Conservation (phyloP, 2,888 invertebrate species). For the Chironomus tentans region DNA sequence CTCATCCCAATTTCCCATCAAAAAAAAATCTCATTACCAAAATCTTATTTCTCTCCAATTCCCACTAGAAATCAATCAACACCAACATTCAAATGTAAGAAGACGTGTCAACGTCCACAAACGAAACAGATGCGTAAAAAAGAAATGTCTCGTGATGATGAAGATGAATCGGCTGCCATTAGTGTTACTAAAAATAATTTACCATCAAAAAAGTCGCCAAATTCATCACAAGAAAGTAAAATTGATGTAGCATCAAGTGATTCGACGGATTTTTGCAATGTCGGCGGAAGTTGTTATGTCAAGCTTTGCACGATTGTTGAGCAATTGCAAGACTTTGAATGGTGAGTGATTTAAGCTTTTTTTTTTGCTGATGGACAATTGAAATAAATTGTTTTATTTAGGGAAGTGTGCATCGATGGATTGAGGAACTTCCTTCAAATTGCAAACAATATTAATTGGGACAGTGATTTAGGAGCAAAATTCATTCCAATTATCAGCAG, state of each 20-base stretch:
- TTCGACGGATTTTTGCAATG: background rate
- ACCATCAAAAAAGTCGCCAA: background rate
- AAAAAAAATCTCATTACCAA: background rate
- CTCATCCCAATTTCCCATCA: background rate
- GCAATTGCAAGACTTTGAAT: slow-evolving; percentile 19
- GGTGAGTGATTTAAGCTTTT: background rate
- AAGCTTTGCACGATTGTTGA: slow-evolving; percentile 13
- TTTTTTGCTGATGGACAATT: background rate
- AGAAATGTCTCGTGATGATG: background rate
- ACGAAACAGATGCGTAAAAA: background rate
- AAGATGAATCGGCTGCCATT: background rate
- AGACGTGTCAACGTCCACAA: background rate
- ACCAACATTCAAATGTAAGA: background rate
- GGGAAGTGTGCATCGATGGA: slow-evolving; percentile 23
- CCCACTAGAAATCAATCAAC: background rate
- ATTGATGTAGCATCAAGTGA: background rate
- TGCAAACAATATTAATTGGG: slow-evolving; percentile 13
- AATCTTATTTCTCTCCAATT: background rate
- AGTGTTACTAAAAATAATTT: background rate
- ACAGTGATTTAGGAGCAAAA: slow-evolving; percentile 12
- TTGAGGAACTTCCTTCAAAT: slow-evolving; percentile 13
- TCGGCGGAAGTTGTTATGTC: background rate
- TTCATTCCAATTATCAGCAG: slow-evolving; percentile 39
- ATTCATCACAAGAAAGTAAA: background rate
- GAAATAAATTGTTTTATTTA: background rate